Conservation (phyloP, 1,140 invertebrate genomes). For the Scaptomyza pallida region DNA sequence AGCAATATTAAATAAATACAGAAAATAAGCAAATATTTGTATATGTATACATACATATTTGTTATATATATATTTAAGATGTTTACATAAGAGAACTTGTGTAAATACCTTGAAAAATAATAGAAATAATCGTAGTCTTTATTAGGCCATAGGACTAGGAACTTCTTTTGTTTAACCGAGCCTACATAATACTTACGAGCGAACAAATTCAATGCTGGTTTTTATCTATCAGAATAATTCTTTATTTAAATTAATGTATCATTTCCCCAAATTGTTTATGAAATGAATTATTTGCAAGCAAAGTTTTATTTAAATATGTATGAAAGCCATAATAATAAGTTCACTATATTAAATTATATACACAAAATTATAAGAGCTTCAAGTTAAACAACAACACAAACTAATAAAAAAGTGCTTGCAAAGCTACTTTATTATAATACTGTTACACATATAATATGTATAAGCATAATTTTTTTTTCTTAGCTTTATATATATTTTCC, state of each 20-base stretch:
- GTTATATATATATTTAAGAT: slow-evolving; percentile 34
- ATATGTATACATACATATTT: slow-evolving; percentile 23
- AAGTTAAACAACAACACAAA: slow-evolving; percentile 1
- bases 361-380: background rate
- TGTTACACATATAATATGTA: too few species aligned
- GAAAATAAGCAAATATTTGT: slow-evolving; percentile 12
- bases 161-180: background rate
- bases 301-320: slow-evolving; percentile 53
- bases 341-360: slow-evolving; percentile 62
- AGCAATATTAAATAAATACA: background rate
- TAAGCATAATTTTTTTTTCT: slow-evolving; percentile 41
- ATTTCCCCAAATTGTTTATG: slow-evolving; percentile 35
- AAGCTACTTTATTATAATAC: too few species aligned
- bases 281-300: slow-evolving; percentile 20
- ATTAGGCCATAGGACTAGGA: background rate
- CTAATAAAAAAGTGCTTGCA: background rate
- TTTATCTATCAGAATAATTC: slow-evolving; percentile 26
- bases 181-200: slow-evolving; percentile 10
- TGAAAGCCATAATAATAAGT: slow-evolving; percentile 80
- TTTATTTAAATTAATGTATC: slow-evolving; percentile 65
- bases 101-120: slow-evolving; percentile 46
- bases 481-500: slow-evolving; percentile 52
- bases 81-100: slow-evolving; percentile 28
- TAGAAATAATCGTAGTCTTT: slow-evolving; percentile 40
- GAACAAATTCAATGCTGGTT: slow-evolving; percentile 12